Conservation (phyloP, 2,797 vertebrate species). For the Crenuchus spilurus region DNA sequence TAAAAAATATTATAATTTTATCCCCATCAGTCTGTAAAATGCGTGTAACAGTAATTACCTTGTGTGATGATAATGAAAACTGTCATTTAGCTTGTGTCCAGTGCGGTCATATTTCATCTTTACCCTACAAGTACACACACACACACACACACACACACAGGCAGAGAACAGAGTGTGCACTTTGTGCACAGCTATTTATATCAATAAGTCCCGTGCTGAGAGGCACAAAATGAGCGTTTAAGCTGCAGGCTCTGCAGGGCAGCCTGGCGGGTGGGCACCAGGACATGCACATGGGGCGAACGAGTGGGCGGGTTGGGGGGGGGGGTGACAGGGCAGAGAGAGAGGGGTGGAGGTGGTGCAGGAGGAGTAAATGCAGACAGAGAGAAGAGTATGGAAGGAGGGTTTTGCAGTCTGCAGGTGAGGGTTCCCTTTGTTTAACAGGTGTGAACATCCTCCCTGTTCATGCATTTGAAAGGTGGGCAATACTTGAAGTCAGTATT, state of each 20-base stretch:
- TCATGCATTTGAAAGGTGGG: too few species aligned
- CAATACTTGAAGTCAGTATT: too few species aligned
- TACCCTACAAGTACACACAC: conserved; percentile 62
- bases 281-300: conserved; percentile 77
- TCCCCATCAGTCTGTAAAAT: conserved; percentile 66
- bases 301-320: conserved; percentile 70
- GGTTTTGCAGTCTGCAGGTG: conserved; percentile 80
- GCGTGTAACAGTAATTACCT: conserved; percentile 69
- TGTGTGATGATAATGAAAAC: conserved; percentile 78
- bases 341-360: conserved; percentile 2
- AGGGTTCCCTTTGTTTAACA: too few species aligned
- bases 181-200: conserved; percentile 88
- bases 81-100: conserved; percentile 81
- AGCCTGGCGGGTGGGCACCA: conserved; percentile 44
- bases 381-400: conserved; percentile 23
- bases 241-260: conserved; percentile 61
- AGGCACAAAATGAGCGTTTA: conserved; percentile 88
- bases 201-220: conserved; percentile 88
- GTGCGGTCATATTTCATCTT: conserved; percentile 83
- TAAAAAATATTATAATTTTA: conserved; percentile 72
- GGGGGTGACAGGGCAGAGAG: conserved; percentile 10
- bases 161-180: conserved; percentile 84
- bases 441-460: too few species aligned
- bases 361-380: conserved; percentile 7
- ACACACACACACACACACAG: conserved; percentile 39